phyloP scores from a whole-genome alignment of 2,113 vertebrate species.

The Telmatochromis brachygnathus region DNA sequence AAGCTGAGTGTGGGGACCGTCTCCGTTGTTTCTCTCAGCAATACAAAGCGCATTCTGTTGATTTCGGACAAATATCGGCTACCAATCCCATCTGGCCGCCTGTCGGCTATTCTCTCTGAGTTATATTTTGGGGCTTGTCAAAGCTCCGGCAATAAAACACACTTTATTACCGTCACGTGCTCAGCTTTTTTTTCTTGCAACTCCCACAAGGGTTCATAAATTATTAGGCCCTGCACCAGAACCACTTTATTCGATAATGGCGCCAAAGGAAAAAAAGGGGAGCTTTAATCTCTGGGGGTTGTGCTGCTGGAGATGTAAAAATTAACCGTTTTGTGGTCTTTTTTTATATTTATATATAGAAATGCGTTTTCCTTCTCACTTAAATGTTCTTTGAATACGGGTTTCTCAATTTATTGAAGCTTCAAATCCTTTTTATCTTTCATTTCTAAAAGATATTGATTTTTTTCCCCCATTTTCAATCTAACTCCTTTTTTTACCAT shows the following conservation, averaged over 20 bases:
- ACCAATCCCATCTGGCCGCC: slow-evolving; percentile 57
- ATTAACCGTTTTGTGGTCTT: not conserved
- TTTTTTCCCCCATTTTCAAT: not conserved
- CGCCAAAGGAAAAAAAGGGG: slow-evolving; percentile 15
- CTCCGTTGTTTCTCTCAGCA: not conserved
- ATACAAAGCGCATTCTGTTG: slow-evolving; percentile 50
- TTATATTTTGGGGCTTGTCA: slow-evolving; percentile 71
- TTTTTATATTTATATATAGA: not conserved
- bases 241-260: slow-evolving; percentile 49
- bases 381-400: not conserved
- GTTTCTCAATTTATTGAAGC: not conserved
- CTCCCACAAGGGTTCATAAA: slow-evolving; percentile 62
- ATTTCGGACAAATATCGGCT: slow-evolving; percentile 53
- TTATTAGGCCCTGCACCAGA: slow-evolving; percentile 52
- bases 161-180: slow-evolving; percentile 72
- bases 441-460: not conserved
- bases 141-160: slow-evolving; percentile 64
- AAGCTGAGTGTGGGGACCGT: not conserved
- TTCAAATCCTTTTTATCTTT: not conserved
- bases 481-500: not conserved
- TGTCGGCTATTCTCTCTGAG: slow-evolving; percentile 53
- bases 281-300: not conserved
- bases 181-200: slow-evolving; percentile 6
- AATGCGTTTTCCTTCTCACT: not conserved
- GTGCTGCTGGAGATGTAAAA: not conserved